Conservation (phyloP, 1,140 invertebrate genomes). For the Cydia amplana region DNA sequence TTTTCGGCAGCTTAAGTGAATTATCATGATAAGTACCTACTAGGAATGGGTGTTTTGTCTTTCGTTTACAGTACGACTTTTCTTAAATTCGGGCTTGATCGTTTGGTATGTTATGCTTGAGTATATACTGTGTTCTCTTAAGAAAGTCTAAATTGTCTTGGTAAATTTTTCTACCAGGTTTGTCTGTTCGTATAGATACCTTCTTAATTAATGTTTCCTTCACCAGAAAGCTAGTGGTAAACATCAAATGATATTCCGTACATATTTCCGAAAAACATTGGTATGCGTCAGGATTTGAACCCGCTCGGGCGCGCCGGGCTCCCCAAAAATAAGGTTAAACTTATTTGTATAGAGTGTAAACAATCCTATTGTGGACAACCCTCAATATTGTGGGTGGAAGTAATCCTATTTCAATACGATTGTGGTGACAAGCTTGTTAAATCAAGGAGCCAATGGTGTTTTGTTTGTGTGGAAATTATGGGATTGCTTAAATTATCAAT, state of each 20-base stretch:
- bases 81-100: too few relatives aligned
- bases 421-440: not conserved
- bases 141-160: too few relatives aligned
- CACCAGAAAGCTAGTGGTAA: too few relatives aligned
- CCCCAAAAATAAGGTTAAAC: not conserved
- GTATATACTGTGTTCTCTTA: too few relatives aligned
- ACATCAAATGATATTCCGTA: too few relatives aligned
- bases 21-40: not conserved
- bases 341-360: not conserved
- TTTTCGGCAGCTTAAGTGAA: not conserved
- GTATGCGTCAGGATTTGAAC: not conserved
- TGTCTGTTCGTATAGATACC: too few relatives aligned
- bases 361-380: constrained; percentile 7
- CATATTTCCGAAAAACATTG: too few relatives aligned
- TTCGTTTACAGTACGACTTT: not conserved
- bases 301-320: not conserved
- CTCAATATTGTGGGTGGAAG: not conserved
- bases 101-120: too few relatives aligned
- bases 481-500: not conserved
- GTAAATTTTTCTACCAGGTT: too few relatives aligned
- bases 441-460: not conserved
- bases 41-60: not conserved
- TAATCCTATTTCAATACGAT: constrained; percentile 6
- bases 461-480: not conserved
- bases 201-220: too few relatives aligned